Conservation (phyloP, 1,140 invertebrate genomes). For the Cydia splendana region DNA sequence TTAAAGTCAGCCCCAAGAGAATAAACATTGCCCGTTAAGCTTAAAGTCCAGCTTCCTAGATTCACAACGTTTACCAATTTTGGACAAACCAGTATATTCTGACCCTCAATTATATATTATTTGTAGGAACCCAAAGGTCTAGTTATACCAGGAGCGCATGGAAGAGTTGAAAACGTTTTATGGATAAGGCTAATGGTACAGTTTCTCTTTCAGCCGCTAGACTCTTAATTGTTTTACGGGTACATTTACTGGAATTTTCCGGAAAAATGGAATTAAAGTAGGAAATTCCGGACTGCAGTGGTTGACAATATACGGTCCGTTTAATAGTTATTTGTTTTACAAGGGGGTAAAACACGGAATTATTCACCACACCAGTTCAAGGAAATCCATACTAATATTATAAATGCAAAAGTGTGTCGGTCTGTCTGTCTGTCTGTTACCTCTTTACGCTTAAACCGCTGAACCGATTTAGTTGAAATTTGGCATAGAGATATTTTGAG, state of each 20-base stretch:
- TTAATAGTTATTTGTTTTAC: not conserved
- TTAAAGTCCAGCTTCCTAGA: not conserved
- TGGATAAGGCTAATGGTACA: not conserved
- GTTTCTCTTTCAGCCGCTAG: not conserved
- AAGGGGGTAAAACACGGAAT: not conserved
- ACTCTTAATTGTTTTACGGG: slow-evolving; percentile 7
- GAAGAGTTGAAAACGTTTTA: not conserved
- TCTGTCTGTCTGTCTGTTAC: too few species aligned
- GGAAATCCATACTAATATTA: too few species aligned
- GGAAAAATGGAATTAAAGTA: slow-evolving; percentile 11
- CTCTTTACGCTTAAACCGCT: too few species aligned
- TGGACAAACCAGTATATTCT: not conserved
- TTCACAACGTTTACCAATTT: not conserved
- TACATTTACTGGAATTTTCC: not conserved
- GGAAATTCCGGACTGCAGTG: not conserved
- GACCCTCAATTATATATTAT: not conserved
- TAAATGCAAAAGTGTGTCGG: too few species aligned
- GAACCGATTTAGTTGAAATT: too few species aligned
- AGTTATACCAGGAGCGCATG: not conserved
- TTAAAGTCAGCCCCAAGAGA: not conserved
- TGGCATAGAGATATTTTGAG: too few species aligned
- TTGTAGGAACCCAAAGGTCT: not conserved
- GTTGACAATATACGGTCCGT: not conserved
- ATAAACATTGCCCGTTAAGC: not conserved
- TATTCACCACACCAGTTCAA: too few species aligned